Evolutionary conservation across 2,113 vertebrate species (phyloP).

Genomic region (Glaucomys volans): DNA sequence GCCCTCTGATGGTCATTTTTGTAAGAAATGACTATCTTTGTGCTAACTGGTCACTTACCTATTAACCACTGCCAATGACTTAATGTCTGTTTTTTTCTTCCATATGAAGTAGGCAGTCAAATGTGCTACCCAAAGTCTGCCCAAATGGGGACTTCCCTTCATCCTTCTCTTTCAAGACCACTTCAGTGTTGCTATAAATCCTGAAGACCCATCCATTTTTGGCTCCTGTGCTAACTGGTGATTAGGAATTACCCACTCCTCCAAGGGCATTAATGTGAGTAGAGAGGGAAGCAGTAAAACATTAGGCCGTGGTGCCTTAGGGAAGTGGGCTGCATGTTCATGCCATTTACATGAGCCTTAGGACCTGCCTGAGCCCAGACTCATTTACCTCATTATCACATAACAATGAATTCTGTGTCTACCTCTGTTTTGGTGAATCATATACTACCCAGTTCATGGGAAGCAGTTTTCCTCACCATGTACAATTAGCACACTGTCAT

Average conservation of each 20-base stretch:
- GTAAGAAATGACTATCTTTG: neutral
- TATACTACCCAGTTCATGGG: neutral
- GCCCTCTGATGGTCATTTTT: neutral
- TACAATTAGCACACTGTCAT: neutral
- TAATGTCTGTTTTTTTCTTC: neutral
- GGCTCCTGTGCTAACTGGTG: neutral
- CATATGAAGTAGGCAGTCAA: neutral
- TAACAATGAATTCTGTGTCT: neutral
- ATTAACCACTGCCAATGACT: neutral
- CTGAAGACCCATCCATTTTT: neutral
- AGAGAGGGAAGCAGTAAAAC: neutral
- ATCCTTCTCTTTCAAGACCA: neutral
- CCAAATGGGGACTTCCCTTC: neutral
- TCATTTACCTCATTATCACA: neutral
- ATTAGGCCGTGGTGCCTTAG: neutral
- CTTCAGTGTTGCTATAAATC: neutral
- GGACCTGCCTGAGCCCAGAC: neutral
- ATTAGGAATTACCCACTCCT: neutral
- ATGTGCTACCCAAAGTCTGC: neutral
- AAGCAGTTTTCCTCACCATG: neutral
- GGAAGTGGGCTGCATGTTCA: neutral
- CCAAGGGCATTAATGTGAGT: neutral
- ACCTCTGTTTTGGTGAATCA: neutral
- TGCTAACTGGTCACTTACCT: neutral
- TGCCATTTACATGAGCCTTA: neutral